phyloP scores from a whole-genome alignment of 1,140 invertebrate genomes.

The Hycleus phaleratus region DNA sequence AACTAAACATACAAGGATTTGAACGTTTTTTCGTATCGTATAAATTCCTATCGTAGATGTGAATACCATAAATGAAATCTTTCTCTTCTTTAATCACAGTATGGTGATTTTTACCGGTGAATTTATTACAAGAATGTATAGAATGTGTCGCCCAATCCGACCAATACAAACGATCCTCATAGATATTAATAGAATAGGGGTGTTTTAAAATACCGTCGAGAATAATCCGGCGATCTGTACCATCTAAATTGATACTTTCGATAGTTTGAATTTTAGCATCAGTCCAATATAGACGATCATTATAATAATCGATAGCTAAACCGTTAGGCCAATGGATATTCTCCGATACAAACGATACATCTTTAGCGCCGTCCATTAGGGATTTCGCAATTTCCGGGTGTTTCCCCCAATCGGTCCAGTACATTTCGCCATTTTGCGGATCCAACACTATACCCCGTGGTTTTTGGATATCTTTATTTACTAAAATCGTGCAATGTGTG shows the following conservation, averaged over 20 bases:
- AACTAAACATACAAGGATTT: conserved; percentile 61
- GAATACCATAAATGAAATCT: conserved; percentile 52
- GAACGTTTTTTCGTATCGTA: background rate
- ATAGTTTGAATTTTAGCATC: conserved; percentile 64
- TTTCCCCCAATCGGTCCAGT: conserved; percentile 78
- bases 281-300: conserved; percentile 70
- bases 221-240: conserved; percentile 54
- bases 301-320: conserved; percentile 78
- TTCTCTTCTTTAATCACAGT: conserved; percentile 45
- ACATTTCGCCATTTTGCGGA: conserved; percentile 60
- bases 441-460: conserved; percentile 57
- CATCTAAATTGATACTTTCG: conserved; percentile 70
- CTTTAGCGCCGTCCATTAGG: conserved; percentile 72
- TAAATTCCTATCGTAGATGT: conserved; percentile 46
- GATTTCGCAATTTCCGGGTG: conserved; percentile 66
- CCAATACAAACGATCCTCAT: conserved; percentile 84
- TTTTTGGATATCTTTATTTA: conserved; percentile 48
- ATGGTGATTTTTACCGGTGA: conserved; percentile 52
- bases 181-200: conserved; percentile 77
- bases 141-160: conserved; percentile 65
- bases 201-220: conserved; percentile 54
- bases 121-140: conserved; percentile 61
- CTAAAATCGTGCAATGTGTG: conserved; percentile 52
- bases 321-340: conserved; percentile 80
- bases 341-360: conserved; percentile 53